Evolutionary conservation across 2,888 invertebrate genomes (phyloP), one percentile per base, ranked within the genome.

Genomic region (Megamerina dolium): DNA sequence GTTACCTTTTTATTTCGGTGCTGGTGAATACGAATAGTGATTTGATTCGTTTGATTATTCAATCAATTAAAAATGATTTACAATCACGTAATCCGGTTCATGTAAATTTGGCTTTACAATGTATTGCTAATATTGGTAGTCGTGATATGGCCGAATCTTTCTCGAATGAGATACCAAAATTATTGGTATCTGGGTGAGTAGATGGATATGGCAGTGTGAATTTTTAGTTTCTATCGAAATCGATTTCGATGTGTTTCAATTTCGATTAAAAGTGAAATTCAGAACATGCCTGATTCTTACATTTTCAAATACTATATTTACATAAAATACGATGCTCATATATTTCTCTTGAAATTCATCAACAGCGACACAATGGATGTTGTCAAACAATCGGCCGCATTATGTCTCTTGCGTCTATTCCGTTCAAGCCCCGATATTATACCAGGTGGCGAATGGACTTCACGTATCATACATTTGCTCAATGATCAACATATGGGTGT

Each of bases 131-230:
- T 73, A 97, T 99, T 72, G 99, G 99, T 45, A 95, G 94, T 70
- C 87, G 91, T 64, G 99, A 99, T 70, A 99, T 99, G 99, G 97
- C 96, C n/a, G 97, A 99, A 72, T 95, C 95, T 34, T 96, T 99
- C 74, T 91, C 93, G 41, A 88, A 87, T 59, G 99, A 99, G 73
- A 95, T 99, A 69, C 99, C 99, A 49, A 96, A 95, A 73, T 78
- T 99, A 41, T 82, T 99, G 51, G 96, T 99, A 27, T 97, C 97
- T 48, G 97, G 94, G 87, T 87, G 74, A 56, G 55, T 48, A 21
- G 17, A n/a, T n/a, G n/a, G n/a, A n/a, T n/a, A n/a, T n/a, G 30
- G 20, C 4, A 36, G 4, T n/a, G 4, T 13, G 14, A 13, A 6
- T 6, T 8, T 23, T 10, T 2, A 5, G n/a, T n/a, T n/a, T n/a